Evolutionary conservation across 2,888 invertebrate genomes (phyloP), one percentile per base, ranked within the genome.

Genomic region (Agriotes lineatus): DNA sequence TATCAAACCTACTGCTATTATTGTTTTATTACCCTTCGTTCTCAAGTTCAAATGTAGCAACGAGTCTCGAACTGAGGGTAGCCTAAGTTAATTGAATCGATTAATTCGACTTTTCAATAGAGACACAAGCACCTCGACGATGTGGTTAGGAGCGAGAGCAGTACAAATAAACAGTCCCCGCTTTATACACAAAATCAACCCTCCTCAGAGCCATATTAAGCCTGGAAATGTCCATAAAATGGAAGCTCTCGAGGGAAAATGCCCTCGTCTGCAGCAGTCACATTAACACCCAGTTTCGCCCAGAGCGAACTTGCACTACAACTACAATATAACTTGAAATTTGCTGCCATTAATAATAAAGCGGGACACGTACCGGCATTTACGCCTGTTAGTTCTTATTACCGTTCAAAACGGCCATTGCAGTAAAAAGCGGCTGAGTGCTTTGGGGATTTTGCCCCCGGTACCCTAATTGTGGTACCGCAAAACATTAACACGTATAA

Each of bases 351-450:
- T 52, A 61, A 61, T 61, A 61, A 61, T 50, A 39, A 61, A 50
- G n/a, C 39, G 19, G 37, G 42, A 19, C 61, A 52, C 52, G 61
- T 39, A 52, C 25, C 37, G 16, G 50, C 39, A 61, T 61, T 61
- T 61, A 50, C 52, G 52, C 50, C 50, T 50, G 61, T 50, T 50
- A 50, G 50, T 50, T 48, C 61, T 52, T 52, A 52, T 61, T 61
- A 61, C 37, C 20, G 61, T 50, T 22, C 16, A 42, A 52, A 52
- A 37, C 50, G 52, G 33, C n/a, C 33, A 16, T 61, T 61, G 7
- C 42, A 61, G 52, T 61, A 61, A 61, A 61, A 61, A 61, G 52
- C 52, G 22, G 3, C 52, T 61, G 52, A 61, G 61, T 61, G 61
- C 50, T 61, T 19, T 45, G 59, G 61, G 61, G 37, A 25, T 61